Evolutionary conservation across 2,888 invertebrate genomes (phyloP).

Genomic region (Calameuta pallipes): DNA sequence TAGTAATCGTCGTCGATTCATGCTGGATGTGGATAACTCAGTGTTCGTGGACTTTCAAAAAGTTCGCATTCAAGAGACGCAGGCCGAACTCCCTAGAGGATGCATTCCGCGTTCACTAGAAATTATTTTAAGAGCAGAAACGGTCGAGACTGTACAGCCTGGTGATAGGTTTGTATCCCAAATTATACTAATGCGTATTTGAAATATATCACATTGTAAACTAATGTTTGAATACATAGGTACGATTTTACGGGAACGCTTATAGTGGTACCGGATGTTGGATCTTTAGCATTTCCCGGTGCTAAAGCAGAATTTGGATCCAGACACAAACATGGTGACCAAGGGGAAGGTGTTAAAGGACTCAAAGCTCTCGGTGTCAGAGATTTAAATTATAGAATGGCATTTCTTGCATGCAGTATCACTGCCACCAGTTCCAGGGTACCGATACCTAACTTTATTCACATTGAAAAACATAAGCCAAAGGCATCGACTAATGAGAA

Average conservation of each 20-base stretch:
- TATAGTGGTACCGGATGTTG: slow-evolving; percentile 97
- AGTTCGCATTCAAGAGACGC: slow-evolving; percentile 96
- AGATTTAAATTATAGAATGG: slow-evolving; percentile 88
- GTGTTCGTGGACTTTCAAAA: slow-evolving; percentile 98
- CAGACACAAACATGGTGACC: slow-evolving; percentile 77
- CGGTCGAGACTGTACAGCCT: slow-evolving; percentile 95
- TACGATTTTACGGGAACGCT: slow-evolving; percentile 96
- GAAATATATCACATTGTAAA: background rate
- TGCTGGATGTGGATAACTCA: slow-evolving; percentile 93
- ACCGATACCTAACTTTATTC: slow-evolving; percentile 28
- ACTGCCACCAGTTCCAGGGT: slow-evolving; percentile 85
- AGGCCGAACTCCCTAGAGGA: slow-evolving; percentile 95
- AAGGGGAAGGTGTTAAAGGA: slow-evolving; percentile 87
- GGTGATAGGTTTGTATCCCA: slow-evolving; percentile 73
- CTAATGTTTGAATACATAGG: slow-evolving; percentile 54
- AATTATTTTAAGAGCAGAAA: slow-evolving; percentile 92
- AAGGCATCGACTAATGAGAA: background rate
- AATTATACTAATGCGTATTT: background rate
- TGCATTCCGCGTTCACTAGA: slow-evolving; percentile 97
- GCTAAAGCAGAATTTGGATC: slow-evolving; percentile 85
- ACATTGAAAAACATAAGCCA: too few species aligned
- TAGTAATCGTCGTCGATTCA: slow-evolving; percentile 89
- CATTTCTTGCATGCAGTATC: slow-evolving; percentile 94
- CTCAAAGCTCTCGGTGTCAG: slow-evolving; percentile 87
- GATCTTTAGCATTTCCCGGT: slow-evolving; percentile 86